Percentiles rank a stretch among this genome's conserved stretches.
phyloP scores from a whole-genome alignment of 2,888 invertebrate genomes.

The Drosophila monieri region DNA sequence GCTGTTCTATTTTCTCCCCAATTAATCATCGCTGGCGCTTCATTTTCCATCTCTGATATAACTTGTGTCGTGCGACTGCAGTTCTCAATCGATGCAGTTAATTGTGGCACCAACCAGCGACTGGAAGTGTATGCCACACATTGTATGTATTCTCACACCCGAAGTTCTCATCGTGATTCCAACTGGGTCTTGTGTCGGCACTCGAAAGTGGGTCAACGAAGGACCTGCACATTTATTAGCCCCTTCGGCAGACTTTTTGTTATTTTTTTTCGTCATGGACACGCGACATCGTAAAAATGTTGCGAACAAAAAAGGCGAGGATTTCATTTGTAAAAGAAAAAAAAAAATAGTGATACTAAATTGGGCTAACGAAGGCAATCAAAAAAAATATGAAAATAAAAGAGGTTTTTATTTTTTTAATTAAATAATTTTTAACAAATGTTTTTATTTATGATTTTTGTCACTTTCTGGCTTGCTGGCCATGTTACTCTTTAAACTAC shows the following conservation, averaged over 20 bases:
- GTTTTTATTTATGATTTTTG: neutral
- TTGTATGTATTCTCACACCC: conserved; percentile 4
- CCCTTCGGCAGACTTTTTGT: conserved; percentile 55
- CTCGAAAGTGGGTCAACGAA: conserved; percentile 68
- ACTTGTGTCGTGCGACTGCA: conserved; percentile 12
- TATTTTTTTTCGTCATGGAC: conserved; percentile 39
- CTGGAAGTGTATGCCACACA: conserved; percentile 26
- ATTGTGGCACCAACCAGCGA: conserved; percentile 28
- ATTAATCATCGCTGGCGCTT: conserved; percentile 53
- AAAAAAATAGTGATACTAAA: conserved; percentile 13
- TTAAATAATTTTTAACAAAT: neutral
- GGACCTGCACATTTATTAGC: conserved; percentile 68
- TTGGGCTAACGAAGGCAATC: conserved; percentile 9
- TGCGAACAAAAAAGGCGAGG: conserved; percentile 29
- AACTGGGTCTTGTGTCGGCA: conserved; percentile 11
- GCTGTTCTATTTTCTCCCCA: conserved; percentile 58
- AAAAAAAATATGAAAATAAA: neutral
- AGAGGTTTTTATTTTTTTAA: neutral
- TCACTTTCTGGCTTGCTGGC: too few species aligned
- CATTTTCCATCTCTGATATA: conserved; percentile 11
- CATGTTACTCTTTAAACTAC: conserved; percentile 18
- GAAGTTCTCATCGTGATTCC: conserved; percentile 1
- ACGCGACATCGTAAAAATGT: conserved; percentile 36
- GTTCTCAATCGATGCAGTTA: conserved; percentile 30
- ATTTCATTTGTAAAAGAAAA: conserved; percentile 30